These are phyloP conservation scores for Ceratina calcarata DNA, from an alignment of 1,140 invertebrate genomes.

Conservation along the genomic window DNA sequence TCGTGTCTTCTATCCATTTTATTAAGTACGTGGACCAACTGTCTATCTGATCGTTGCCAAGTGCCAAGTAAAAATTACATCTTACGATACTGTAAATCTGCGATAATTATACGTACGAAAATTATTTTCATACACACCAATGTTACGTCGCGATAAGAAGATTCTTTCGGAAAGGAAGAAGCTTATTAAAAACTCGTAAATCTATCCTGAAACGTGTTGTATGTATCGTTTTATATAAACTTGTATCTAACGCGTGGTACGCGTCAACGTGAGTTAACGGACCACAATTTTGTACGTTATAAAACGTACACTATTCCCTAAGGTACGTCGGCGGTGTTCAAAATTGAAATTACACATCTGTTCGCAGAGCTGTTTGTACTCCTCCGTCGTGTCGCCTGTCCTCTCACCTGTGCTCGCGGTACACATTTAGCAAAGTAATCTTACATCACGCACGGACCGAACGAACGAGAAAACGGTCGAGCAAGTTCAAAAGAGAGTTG, in stretches of 20 bases:
- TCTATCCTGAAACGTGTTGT: neutral
- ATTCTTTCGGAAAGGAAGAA: conserved; percentile 25
- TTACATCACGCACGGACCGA: too few species aligned
- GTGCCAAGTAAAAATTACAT: conserved; percentile 32
- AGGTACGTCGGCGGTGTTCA: too few species aligned
- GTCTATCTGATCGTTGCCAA: conserved; percentile 23
- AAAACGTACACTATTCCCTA: too few species aligned
- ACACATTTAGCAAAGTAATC: too few species aligned
- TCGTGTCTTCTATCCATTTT: conserved; percentile 37
- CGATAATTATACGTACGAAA: conserved; percentile 47
- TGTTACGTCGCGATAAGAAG: conserved; percentile 50
- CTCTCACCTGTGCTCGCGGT: too few species aligned
- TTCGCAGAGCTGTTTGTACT: too few species aligned
- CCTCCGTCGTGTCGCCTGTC: too few species aligned
- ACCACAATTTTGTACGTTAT: neutral
- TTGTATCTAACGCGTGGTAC: neutral
- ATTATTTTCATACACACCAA: conserved; percentile 55
- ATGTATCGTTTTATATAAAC: neutral
- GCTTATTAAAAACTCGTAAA: neutral
- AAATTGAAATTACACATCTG: too few species aligned
- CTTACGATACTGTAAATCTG: conserved; percentile 47
- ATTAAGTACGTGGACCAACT: conserved; percentile 46
- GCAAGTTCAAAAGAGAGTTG: neutral
- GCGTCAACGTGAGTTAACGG: conserved; percentile 15
- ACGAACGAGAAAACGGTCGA: too few species aligned